A percentile compares a stretch with the other conserved stretches of the same genome.
These are phyloP conservation scores for Dicrurus megarhynchus DNA, from an alignment of 2,113 vertebrate genomes.

Conservation along the genomic window DNA sequence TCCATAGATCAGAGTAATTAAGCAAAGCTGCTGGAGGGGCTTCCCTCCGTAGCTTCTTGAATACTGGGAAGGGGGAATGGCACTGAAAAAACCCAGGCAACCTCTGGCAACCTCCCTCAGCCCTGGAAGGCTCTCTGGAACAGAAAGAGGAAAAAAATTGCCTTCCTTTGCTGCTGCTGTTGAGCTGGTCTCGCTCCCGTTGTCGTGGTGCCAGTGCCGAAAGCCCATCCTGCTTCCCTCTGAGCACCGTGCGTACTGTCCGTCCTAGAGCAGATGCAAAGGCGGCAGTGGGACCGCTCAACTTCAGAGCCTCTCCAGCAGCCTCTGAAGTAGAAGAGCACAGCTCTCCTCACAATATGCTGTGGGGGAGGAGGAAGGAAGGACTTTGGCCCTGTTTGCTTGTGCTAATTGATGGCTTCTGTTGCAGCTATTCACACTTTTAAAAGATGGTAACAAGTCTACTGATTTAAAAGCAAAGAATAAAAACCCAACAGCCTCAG, in stretches of 20 bases:
- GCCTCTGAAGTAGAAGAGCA: constrained; percentile 25
- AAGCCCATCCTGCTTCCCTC: constrained; percentile 12
- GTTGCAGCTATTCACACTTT: constrained; percentile 73
- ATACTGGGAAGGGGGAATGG: not conserved
- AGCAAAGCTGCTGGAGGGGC: constrained; percentile 68
- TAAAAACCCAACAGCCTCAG: constrained; percentile 36
- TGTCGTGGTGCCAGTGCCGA: constrained; percentile 18
- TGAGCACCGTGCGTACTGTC: not conserved
- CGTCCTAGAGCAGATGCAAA: constrained; percentile 50
- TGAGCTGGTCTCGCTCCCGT: constrained; percentile 35
- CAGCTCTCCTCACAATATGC: constrained; percentile 57
- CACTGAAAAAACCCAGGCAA: not conserved
- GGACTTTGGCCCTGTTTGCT: constrained; percentile 68
- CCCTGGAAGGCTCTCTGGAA: constrained; percentile 70
- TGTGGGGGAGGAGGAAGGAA: constrained; percentile 54
- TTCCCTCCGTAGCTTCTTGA: constrained; percentile 44
- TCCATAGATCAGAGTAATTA: constrained; percentile 72
- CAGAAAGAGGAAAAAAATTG: not conserved
- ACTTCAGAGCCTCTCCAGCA: constrained; percentile 57
- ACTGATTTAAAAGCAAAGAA: constrained; percentile 35
- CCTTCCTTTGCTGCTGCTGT: constrained; percentile 33
- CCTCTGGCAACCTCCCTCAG: constrained; percentile 60
- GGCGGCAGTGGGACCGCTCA: constrained; percentile 37
- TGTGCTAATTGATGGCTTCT: constrained; percentile 76
- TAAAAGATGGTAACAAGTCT: constrained; percentile 60